Evolutionary conservation across 2,797 vertebrate species (phyloP), one percentile per base, ranked within the genome.

Genomic region (Chromis chromis): DNA sequence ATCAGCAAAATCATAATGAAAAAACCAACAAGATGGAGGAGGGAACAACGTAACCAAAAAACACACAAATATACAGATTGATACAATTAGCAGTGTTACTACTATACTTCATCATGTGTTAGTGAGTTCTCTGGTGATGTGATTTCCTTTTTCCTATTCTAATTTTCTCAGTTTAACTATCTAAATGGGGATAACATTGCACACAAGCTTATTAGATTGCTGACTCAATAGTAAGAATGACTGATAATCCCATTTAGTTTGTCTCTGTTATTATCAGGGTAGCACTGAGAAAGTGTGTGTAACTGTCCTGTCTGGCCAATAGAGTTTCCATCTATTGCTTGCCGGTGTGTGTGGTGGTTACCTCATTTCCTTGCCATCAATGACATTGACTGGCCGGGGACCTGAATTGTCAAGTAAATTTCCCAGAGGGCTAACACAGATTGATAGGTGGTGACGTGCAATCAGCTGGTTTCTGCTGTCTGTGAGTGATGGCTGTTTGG

Each of bases 361-460:
- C 66, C 57, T 77, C 59, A 72, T 76, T 63, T 74, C 50, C 48
- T 39, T 65, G 39, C 66, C 56, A 22, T 82, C 78, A 81, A 60
- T 70, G 79, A 7, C 71, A 78, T 10, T 58, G 59, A 76, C 65
- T 71, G 74, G 48, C 40, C 40, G 4, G 68, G 67, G 70, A 69
- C 50, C 77, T 53, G 65, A 65, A 74, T 39, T 64, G 69, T 80
- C 65, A 62, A 48, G 70, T 50, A 70, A 53, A 87, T 85, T 84
- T 84, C 76, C 78, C 83, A 79, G 28, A 50, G 72, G 83, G 25
- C 53, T 57, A 56, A 76, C 63, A 57, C 22, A 65, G 72, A 82
- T 42, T 76, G 70, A 80, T 66, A 28, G 67, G 40, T 54, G 65
- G 44, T 42, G 22, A 64, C 3, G 10, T 50, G 56, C 63, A 59